Conservation (phyloP, 2,888 invertebrate genomes). For the Eupsilia transversa region DNA sequence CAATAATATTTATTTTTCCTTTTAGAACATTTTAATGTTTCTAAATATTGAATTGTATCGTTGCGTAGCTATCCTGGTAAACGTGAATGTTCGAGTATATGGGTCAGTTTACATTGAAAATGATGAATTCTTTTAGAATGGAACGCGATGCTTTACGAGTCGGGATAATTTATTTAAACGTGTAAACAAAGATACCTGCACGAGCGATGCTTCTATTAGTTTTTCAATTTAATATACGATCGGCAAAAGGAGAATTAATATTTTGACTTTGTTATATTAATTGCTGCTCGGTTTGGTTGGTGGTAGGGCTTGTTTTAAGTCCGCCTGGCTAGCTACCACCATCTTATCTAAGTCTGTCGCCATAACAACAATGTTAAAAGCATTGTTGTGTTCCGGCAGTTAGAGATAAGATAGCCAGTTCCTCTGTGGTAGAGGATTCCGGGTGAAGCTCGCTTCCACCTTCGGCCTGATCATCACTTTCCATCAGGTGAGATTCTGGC, state of each 20-base stretch:
- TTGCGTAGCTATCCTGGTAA: slow-evolving; percentile 18
- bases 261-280: no score
- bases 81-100: slow-evolving; percentile 31
- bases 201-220: slow-evolving; percentile 62
- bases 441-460: no score
- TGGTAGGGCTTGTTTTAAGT: no score
- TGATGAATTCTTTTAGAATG: slow-evolving; percentile 67
- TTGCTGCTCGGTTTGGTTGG: no score
- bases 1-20: slow-evolving; percentile 28
- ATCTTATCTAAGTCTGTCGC: no score
- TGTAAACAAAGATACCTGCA: slow-evolving; percentile 52
- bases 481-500: no score
- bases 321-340: no score
- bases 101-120: slow-evolving; percentile 63
- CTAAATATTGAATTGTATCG: slow-evolving; percentile 54
- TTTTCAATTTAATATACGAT: slow-evolving; percentile 24
- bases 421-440: no score
- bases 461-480: no score
- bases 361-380: no score
- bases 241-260: not conserved
- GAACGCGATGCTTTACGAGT: slow-evolving; percentile 58
- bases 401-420: no score
- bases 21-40: slow-evolving; percentile 50
- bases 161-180: slow-evolving; percentile 63
- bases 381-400: no score